These are phyloP conservation scores for Tenthredo amoena DNA, from an alignment of 2,888 invertebrate species.

Conservation along the genomic window DNA sequence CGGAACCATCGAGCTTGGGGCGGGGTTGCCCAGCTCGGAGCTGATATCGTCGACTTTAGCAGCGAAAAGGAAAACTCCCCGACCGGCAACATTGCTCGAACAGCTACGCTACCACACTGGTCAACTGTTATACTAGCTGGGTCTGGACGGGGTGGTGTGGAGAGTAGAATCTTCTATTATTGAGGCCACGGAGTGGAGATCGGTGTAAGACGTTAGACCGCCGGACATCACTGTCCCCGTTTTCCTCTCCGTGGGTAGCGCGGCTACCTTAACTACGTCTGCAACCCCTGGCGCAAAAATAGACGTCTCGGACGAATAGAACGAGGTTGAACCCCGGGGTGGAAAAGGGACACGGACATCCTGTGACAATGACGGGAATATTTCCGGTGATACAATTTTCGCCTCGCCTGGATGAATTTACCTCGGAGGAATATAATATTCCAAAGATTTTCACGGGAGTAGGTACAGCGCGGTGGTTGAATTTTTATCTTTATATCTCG, in stretches of 20 bases:
- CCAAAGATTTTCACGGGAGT: background rate
- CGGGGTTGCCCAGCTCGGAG: constrained; percentile 28
- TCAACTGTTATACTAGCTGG: constrained; percentile 38
- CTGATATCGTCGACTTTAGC: constrained; percentile 52
- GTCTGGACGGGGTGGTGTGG: constrained; percentile 34
- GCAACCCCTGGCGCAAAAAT: constrained; percentile 30
- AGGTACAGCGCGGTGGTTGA: background rate
- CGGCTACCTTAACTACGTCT: constrained; percentile 25
- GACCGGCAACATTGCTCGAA: constrained; percentile 44
- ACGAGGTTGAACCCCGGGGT: constrained; percentile 34
- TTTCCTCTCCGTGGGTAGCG: constrained; percentile 28
- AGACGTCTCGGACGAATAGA: background rate
- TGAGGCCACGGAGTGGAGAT: constrained; percentile 72
- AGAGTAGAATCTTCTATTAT: constrained; percentile 70
- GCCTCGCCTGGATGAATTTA: background rate
- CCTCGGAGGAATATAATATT: background rate
- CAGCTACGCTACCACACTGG: constrained; percentile 43
- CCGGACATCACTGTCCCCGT: constrained; percentile 61
- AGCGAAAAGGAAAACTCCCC: constrained; percentile 27
- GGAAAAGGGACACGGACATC: constrained; percentile 9
- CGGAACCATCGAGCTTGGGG: constrained; percentile 30
- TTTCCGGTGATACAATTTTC: constrained; percentile 46
- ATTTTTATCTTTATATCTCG: constrained; percentile 22
- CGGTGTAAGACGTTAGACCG: constrained; percentile 70
- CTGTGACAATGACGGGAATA: constrained; percentile 40